Base-by-base conservation (phyloP, 2,797 vertebrate species). In the Poeciliopsis presidionis region DNA sequence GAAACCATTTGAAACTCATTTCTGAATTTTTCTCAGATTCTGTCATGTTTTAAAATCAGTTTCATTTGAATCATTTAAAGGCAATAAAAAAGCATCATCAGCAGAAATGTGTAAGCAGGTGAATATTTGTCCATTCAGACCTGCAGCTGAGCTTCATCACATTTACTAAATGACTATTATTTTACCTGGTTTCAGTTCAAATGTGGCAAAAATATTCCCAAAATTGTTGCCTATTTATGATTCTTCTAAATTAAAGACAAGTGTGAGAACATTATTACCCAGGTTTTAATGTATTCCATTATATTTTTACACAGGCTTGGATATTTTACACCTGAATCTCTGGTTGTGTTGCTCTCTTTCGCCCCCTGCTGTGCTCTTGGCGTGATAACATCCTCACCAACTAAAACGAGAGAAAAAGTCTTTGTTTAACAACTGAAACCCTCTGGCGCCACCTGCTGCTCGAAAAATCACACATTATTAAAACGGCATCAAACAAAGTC, bases 371-470 rank as follows among this genome's bases (percentile, higher is more conserved):
- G 63, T 67, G 36, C 36, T 12, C 18, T 22, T 22, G 36, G 16
- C 7, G 61, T 39, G 6, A 65, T 39, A 3, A 65, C 61, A 20
- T 36, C 39, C 61, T 11, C 61, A 30, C 55, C 55, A 59, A 55
- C 28, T 16, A 18, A 1, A 61, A 33, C 6, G 28, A 61, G 14
- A 41, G 7, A 53, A 53, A 25, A 41, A 41, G 20, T 39, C 63
- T 65, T 20, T 20, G 61, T 65, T 51, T 49, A 49, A 11, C 20
- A 41, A 39, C 9, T 9, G 36, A 22, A 39, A 18, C 20, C 4
- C 63, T 67, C 9, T 67, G 63, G 36, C 25, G 63, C 63, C 63
- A 39, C 63, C 63, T 67, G 36, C 63, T 67, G 63, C 20, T 41
- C 0, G 4, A 25, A 22, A 65, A 22, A 20, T 65, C 1, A 20